Base-by-base conservation (phyloP, 2,113 vertebrate genomes). In the Chionodraco myersi region DNA sequence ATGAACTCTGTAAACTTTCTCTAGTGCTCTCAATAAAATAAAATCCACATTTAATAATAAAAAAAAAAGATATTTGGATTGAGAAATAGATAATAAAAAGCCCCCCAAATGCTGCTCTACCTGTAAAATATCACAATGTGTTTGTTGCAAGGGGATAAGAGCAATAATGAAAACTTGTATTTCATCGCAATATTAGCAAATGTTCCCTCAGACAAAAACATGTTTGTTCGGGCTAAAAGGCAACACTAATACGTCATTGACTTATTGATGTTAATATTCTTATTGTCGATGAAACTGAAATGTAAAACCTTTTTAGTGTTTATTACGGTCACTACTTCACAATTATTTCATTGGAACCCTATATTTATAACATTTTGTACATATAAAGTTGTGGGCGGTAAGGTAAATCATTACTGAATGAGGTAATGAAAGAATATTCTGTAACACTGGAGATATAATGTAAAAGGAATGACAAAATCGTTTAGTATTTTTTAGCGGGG, bases 211-310 rank as follows among this genome's bases (percentile, higher is more conserved):
- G 12, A 36, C 36, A 10, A 12, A 18, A n/a, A 34, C 5, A 0
- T 23, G 49, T 62, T 8, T 7, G 58, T 66, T 75, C 18, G 61
- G 47, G 71, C 54, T 81, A 7, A 36, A 79, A 41, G 48, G 5
- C 15, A 67, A 54, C 67, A 48, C 75, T 89, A 75, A 82, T 56
- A 26, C 21, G 34, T 59, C 64, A 70, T 4, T 36, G 67, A 70
- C 58, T 34, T 18, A 77, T 64, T 60, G 80, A 30, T 30, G 4
- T 30, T 4, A 30, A 30, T 30, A 30, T 30, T 41, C 36, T 1
- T 41, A 41, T 41, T 6, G 36, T 41, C 1, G 5, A 41, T 41
- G 36, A 41, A 41, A 41, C 36, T 41, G 5, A 41, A 41, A 6
- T 41, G 36, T 41, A 41, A 30, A 30, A 41, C 36, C 5, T 41